Evolutionary conservation across 2,797 vertebrate species (phyloP).

Genomic region (Helarctos malayanus): DNA sequence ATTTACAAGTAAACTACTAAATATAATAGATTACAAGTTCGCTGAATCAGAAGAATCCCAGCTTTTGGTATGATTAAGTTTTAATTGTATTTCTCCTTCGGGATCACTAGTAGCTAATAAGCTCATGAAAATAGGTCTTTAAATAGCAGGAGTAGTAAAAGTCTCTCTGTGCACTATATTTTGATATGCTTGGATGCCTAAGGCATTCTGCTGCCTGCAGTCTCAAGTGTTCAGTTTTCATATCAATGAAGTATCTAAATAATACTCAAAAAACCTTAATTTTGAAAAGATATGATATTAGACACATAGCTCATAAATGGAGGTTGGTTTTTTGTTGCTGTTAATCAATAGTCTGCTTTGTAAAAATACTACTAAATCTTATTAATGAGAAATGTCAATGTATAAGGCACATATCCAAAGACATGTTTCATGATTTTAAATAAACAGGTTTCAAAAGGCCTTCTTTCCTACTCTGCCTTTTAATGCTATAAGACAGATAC

Average conservation of each 20-base stretch:
- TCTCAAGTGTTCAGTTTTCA: conserved; percentile 86
- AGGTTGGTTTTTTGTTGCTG: neutral
- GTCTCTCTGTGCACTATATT: conserved; percentile 86
- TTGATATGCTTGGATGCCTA: conserved; percentile 86
- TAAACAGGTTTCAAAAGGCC: neutral
- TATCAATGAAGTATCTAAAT: conserved; percentile 86
- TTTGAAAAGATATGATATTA: conserved; percentile 74
- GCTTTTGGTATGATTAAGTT: conserved; percentile 92
- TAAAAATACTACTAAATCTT: conserved; percentile 54
- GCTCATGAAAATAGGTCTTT: conserved; percentile 90
- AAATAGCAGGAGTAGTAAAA: conserved; percentile 90
- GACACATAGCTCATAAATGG: neutral
- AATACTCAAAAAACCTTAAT: conserved; percentile 79
- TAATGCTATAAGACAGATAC: neutral
- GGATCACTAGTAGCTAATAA: conserved; percentile 91
- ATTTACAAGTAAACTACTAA: conserved; percentile 90
- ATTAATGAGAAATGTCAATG: conserved; percentile 68
- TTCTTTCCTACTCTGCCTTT: neutral
- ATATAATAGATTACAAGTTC: conserved; percentile 89
- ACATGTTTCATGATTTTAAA: conserved; percentile 58
- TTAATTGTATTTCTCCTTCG: conserved; percentile 92
- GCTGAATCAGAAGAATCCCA: conserved; percentile 90
- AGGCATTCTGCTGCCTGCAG: conserved; percentile 78
- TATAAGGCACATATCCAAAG: conserved; percentile 56
- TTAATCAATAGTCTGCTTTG: neutral